Evolutionary conservation across 2,113 vertebrate species (phyloP).

Genomic region (Muscicapa adusta): DNA sequence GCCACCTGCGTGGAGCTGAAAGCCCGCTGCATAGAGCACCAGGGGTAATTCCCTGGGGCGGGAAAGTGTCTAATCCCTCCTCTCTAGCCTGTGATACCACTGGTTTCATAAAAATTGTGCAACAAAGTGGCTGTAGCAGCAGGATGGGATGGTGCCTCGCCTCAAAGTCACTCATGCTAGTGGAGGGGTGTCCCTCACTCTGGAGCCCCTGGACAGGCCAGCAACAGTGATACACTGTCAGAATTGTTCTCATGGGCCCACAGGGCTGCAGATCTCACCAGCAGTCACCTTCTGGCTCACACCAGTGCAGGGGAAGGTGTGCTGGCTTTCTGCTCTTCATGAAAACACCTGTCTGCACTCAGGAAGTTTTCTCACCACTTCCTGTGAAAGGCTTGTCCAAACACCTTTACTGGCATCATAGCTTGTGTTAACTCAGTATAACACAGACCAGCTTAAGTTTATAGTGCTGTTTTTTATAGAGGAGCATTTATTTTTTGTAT

Average conservation of each 20-base stretch:
- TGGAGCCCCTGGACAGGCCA: neutral
- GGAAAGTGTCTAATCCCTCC: neutral
- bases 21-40: fast-evolving
- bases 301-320: neutral
- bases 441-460: slow-evolving; percentile 53
- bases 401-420: slow-evolving; percentile 31
- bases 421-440: slow-evolving; percentile 49
- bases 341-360: neutral
- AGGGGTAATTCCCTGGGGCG: neutral
- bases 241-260: neutral
- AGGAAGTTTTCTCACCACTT: neutral
- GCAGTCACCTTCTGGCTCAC: neutral
- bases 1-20: fast-evolving
- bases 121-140: neutral
- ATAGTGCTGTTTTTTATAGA: slow-evolving; percentile 66
- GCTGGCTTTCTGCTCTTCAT: neutral
- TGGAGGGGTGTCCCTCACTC: neutral
- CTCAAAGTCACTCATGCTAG: neutral
- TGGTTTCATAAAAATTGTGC: neutral
- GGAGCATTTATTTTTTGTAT: slow-evolving; percentile 74
- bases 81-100: neutral
- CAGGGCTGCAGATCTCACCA: neutral
- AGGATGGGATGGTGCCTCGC: neutral
- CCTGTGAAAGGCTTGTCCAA: neutral
- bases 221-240: neutral